Percentiles rank a stretch among this genome's conserved stretches.
These are phyloP conservation scores for Trilocha varians DNA, from an alignment of 2,888 invertebrate species.

Conservation along the genomic window DNA sequence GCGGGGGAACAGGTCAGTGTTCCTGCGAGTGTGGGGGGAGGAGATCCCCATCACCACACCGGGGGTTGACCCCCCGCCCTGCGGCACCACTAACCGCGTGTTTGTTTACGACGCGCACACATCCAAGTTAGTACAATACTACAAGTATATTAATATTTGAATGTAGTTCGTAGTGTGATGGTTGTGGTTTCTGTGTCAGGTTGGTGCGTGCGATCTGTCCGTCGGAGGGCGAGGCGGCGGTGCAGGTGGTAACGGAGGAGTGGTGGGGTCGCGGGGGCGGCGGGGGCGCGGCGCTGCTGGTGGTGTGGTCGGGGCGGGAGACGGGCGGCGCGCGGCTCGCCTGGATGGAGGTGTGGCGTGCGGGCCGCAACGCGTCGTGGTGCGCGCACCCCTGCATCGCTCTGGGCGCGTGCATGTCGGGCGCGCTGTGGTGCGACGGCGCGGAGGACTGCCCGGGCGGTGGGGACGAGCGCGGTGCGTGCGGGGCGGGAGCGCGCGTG, in stretches of 20 bases:
- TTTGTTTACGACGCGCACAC: conserved; percentile 86
- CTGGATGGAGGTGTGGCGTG: conserved; percentile 74
- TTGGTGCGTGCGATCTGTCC: conserved; percentile 2
- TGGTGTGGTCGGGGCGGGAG: conserved; percentile 89
- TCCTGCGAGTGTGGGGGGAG: conserved; percentile 87
- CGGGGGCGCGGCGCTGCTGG: conserved; percentile 84
- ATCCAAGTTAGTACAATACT: conserved; percentile 47
- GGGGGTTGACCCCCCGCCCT: conserved; percentile 78
- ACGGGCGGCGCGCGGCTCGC: conserved; percentile 84
- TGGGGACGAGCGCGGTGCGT: conserved; percentile 75
- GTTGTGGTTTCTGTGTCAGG: background rate
- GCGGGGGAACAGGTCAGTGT: conserved; percentile 84
- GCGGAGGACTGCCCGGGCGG: conserved; percentile 49
- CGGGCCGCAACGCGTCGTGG: conserved; percentile 62
- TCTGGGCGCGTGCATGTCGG: conserved; percentile 84
- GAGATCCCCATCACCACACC: conserved; percentile 80
- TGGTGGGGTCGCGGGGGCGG: conserved; percentile 69
- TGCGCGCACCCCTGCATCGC: conserved; percentile 75
- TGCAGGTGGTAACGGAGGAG: conserved; percentile 86
- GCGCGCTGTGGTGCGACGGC: conserved; percentile 83
- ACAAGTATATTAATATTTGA: no score
- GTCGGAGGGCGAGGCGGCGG: conserved; percentile 66
- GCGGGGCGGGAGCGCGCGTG: conserved; percentile 59
- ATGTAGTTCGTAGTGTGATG: no score
- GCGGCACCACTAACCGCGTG: conserved; percentile 84